phyloP scores from a whole-genome alignment of 2,797 vertebrate genomes.

The Eospalax fontanierii region DNA sequence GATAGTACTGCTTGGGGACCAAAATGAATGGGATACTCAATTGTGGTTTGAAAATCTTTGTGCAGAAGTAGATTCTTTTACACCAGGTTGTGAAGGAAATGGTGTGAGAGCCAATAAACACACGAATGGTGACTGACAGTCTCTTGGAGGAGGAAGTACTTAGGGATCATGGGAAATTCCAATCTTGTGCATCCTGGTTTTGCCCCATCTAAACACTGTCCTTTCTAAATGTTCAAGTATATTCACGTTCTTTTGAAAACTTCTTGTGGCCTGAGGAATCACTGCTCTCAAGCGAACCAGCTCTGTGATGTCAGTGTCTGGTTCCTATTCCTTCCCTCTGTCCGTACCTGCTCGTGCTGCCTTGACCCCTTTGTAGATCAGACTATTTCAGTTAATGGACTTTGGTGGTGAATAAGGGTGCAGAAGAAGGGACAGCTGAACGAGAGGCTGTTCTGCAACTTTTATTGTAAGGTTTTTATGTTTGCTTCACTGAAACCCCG shows the following conservation, averaged over 20 bases:
- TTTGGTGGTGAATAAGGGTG: not conserved
- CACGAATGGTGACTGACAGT: not conserved
- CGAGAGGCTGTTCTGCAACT: not conserved
- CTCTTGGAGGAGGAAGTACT: conserved; percentile 58
- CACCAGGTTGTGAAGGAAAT: conserved; percentile 44
- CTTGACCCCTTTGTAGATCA: conserved; percentile 12
- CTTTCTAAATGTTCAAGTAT: conserved; percentile 51
- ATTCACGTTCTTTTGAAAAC: conserved; percentile 53
- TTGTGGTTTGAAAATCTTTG: conserved; percentile 61
- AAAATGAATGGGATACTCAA: conserved; percentile 68
- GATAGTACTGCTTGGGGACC: conserved; percentile 70
- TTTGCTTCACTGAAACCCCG: conserved; percentile 61
- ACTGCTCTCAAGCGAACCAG: conserved; percentile 39
- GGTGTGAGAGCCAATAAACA: conserved; percentile 46
- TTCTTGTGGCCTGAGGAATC: conserved; percentile 55
- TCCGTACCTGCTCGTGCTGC: conserved; percentile 27
- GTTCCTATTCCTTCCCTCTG: not conserved
- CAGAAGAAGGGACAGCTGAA: not conserved
- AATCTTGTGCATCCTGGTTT: conserved; percentile 31
- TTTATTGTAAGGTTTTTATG: not conserved
- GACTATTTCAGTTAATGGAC: conserved; percentile 40
- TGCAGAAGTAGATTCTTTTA: conserved; percentile 47
- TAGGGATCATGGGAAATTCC: conserved; percentile 4
- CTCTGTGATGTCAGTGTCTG: not conserved
- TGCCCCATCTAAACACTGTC: conserved; percentile 37